Evolutionary conservation across 2,113 vertebrate species (phyloP).

Genomic region (Tupaia chinensis): DNA sequence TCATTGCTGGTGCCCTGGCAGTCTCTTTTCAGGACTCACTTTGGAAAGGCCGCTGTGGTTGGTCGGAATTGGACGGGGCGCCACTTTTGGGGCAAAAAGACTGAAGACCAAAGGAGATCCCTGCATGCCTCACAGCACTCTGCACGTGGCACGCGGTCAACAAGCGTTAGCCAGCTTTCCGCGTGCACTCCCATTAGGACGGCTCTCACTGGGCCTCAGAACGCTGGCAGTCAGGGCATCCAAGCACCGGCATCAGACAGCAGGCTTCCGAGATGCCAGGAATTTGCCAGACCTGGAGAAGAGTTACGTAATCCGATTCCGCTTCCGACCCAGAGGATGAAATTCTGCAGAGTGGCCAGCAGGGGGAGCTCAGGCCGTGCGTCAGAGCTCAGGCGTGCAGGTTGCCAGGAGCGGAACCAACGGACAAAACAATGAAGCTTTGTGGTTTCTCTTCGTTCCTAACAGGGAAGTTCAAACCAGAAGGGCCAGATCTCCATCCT

Average conservation of each 20-base stretch:
- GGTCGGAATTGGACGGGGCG: not conserved
- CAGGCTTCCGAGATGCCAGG: not conserved
- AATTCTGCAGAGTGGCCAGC: conserved; percentile 43
- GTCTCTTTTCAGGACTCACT: not conserved
- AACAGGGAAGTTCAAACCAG: not conserved
- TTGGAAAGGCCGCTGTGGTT: not conserved
- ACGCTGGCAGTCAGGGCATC: not conserved
- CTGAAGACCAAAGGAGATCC: not conserved
- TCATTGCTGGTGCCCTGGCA: no score
- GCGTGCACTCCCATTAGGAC: not conserved
- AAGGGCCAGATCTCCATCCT: not conserved
- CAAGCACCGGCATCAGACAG: not conserved
- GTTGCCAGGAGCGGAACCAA: not conserved
- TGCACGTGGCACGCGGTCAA: not conserved
- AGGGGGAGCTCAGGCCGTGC: conserved; percentile 76
- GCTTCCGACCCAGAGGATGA: not conserved
- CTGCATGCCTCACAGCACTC: not conserved
- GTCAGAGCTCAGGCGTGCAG: not conserved
- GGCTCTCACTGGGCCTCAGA: not conserved
- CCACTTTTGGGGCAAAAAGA: conserved; percentile 27
- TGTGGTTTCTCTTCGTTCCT: conserved; percentile 19
- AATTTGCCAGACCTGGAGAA: not conserved
- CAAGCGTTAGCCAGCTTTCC: not conserved
- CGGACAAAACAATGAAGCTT: conserved; percentile 34
- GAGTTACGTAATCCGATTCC: conserved; percentile 53